These are phyloP conservation scores for Agrochola litura DNA, from an alignment of 2,888 invertebrate genomes.

Conservation along the genomic window DNA sequence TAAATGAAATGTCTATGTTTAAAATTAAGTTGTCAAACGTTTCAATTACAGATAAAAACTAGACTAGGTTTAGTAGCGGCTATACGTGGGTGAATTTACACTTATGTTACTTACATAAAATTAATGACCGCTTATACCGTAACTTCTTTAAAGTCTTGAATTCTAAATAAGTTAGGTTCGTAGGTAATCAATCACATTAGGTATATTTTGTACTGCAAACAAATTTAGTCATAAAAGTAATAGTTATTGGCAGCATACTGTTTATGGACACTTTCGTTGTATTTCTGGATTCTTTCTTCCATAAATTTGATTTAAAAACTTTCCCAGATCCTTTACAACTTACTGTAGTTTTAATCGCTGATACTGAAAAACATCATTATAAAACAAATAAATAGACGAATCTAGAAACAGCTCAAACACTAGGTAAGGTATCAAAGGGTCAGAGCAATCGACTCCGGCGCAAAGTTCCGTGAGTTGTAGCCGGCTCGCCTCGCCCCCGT, in stretches of 20 bases:
- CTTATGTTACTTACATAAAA: not conserved
- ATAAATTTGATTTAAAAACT: not conserved
- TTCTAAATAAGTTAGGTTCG: not conserved
- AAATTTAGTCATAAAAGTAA: not conserved
- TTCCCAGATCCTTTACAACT: not conserved
- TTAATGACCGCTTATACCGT: not conserved
- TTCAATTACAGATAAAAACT: slow-evolving; percentile 16
- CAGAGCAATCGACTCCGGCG: slow-evolving; percentile 47
- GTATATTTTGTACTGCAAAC: no score
- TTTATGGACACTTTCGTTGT: not conserved
- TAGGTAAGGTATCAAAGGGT: slow-evolving; percentile 27
- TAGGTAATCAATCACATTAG: no score
- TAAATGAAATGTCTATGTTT: slow-evolving; percentile 36
- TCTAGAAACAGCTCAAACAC: not conserved
- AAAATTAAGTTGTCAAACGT: slow-evolving; percentile 51
- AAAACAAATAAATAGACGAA: slow-evolving; percentile 28
- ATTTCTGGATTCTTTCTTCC: not conserved
- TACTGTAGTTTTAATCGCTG: not conserved
- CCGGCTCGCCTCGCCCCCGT: slow-evolving; percentile 62
- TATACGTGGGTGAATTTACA: not conserved
- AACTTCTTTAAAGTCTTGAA: not conserved
- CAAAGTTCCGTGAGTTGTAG: slow-evolving; percentile 59
- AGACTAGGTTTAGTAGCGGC: not conserved
- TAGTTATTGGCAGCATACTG: not conserved
- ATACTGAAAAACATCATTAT: not conserved